These are phyloP conservation scores for Holacanthella duospinosa DNA, from an alignment of 2,888 invertebrate species.

Conservation along the genomic window DNA sequence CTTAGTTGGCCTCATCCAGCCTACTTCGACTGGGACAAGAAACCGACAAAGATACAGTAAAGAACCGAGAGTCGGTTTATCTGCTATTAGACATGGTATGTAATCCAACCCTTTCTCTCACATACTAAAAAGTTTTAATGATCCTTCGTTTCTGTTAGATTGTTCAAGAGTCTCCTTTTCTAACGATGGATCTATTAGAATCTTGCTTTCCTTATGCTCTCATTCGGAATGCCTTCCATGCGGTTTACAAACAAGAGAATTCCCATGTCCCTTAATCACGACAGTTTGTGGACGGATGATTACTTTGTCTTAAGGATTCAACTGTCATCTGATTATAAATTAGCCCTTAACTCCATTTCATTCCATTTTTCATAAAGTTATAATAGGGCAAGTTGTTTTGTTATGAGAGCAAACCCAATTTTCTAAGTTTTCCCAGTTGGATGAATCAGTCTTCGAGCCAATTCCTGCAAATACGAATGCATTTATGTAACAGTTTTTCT, in stretches of 20 bases:
- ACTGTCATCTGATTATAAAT: too few species aligned
- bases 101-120: slow-evolving; percentile 5
- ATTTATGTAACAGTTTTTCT: too few species aligned
- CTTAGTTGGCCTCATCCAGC: slow-evolving; percentile 83
- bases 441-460: too few species aligned
- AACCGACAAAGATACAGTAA: slow-evolving; percentile 84
- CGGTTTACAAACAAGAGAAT: slow-evolving; percentile 75
- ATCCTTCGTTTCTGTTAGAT: slow-evolving; percentile 50
- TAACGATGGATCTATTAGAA: slow-evolving; percentile 96
- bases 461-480: too few species aligned
- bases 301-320: too few species aligned
- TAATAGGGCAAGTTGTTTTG: too few species aligned
- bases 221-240: slow-evolving; percentile 94
- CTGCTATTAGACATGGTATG: slow-evolving; percentile 70
- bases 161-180: slow-evolving; percentile 94
- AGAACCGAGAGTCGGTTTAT: slow-evolving; percentile 93
- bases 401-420: too few species aligned
- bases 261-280: slow-evolving; percentile 22
- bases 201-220: slow-evolving; percentile 98
- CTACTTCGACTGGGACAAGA: slow-evolving; percentile 88
- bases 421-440: too few species aligned
- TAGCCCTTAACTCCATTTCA: too few species aligned
- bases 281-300: too few species aligned
- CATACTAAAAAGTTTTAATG: slow-evolving; percentile 1
- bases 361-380: too few species aligned